These are phyloP conservation scores for Drosophila pallidifrons DNA, from an alignment of 1,140 invertebrate species.

Conservation along the genomic window DNA sequence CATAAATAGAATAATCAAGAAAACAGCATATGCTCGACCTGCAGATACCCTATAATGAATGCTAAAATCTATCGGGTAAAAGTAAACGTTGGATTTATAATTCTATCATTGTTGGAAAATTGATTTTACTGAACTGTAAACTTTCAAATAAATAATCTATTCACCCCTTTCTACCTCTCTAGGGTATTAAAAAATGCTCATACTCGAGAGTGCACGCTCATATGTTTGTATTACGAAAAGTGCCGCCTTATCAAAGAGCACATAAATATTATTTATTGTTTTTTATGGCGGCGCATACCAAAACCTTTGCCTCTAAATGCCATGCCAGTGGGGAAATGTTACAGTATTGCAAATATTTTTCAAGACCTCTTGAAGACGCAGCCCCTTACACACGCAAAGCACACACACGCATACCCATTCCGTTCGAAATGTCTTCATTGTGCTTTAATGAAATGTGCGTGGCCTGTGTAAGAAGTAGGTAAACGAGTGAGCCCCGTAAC, in stretches of 20 bases:
- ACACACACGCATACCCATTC: constrained; percentile 17
- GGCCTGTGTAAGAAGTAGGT: constrained; percentile 21
- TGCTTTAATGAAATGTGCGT: constrained; percentile 75
- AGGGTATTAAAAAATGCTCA: constrained; percentile 18
- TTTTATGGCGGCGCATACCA: constrained; percentile 62
- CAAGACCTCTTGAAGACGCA: constrained; percentile 44
- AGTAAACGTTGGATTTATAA: neutral
- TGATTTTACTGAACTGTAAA: neutral
- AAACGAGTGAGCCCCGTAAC: neutral
- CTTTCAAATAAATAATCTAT: neutral
- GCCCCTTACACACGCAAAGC: neutral
- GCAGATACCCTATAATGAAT: constrained; percentile 6
- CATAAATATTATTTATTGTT: constrained; percentile 81
- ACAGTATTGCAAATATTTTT: constrained; percentile 79
- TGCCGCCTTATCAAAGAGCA: constrained; percentile 67
- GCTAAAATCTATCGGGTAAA: neutral
- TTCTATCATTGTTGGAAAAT: neutral
- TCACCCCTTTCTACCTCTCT: neutral
- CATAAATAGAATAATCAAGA: constrained; percentile 22
- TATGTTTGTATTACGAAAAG: constrained; percentile 46
- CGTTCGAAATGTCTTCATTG: constrained; percentile 71
- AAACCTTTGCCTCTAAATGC: neutral
- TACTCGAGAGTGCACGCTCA: constrained; percentile 3
- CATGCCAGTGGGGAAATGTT: constrained; percentile 59
- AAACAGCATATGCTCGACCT: neutral